Evolutionary conservation across 2,797 vertebrate species (phyloP).

Genomic region (Tokudaia tokunoshimensis): DNA sequence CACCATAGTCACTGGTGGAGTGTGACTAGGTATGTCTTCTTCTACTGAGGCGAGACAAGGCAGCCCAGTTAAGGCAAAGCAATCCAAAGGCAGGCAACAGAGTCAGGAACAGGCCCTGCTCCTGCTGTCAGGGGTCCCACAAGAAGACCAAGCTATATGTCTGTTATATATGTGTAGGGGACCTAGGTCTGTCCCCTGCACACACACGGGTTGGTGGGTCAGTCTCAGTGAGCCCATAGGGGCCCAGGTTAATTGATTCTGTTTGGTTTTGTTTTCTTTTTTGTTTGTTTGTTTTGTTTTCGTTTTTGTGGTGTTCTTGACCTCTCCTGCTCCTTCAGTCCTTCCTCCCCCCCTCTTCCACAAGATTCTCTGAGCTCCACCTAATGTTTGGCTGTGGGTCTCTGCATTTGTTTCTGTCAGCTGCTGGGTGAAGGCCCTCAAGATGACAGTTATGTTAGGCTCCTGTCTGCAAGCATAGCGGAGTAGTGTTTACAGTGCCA

Average conservation of each 20-base stretch:
- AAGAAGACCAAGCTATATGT: neutral
- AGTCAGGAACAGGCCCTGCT: neutral
- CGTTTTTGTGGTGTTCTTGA: neutral
- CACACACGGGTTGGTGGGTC: neutral
- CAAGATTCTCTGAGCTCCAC: neutral
- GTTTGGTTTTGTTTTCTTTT: neutral
- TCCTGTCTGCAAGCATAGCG: neutral
- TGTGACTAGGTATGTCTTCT: neutral
- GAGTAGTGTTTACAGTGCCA: neutral
- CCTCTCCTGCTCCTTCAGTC: neutral
- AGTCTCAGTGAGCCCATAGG: neutral
- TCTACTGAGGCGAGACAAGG: neutral
- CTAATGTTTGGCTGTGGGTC: neutral
- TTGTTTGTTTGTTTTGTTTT: neutral
- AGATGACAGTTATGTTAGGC: neutral
- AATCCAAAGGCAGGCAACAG: neutral
- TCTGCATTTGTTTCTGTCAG: neutral
- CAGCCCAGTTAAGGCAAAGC: neutral
- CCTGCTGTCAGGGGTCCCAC: neutral
- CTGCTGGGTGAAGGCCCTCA: neutral
- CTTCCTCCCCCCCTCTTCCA: neutral
- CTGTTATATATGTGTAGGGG: neutral
- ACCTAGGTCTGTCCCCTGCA: too few species aligned
- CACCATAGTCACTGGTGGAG: neutral
- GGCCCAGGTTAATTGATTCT: neutral